These are phyloP conservation scores for Schizothorax lantsangensis DNA, from an alignment of 2,797 vertebrate genomes.

Conservation along the genomic window DNA sequence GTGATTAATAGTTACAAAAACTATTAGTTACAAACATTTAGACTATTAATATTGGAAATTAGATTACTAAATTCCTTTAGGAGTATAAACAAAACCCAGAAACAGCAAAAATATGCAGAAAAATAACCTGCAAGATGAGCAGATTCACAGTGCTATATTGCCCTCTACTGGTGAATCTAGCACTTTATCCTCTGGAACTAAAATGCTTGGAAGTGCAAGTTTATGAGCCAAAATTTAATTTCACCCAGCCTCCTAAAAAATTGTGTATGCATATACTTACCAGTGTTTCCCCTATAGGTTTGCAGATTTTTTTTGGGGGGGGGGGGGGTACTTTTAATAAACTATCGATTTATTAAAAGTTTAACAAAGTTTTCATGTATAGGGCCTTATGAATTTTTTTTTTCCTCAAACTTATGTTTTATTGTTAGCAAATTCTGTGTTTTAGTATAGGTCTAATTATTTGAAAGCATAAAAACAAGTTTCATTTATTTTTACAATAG, in stretches of 20 bases:
- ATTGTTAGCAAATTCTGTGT: too few species aligned
- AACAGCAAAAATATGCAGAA: not conserved
- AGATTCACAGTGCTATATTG: not conserved
- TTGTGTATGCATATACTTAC: not conserved
- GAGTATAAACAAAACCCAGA: not conserved
- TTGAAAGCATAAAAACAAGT: too few species aligned
- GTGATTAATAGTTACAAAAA: not conserved
- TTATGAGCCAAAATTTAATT: not conserved
- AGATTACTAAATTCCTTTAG: not conserved
- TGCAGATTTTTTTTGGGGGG: too few species aligned
- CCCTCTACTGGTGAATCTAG: not conserved
- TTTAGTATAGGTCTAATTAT: too few species aligned
- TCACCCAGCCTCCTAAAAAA: not conserved
- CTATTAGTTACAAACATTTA: not conserved
- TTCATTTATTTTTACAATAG: too few species aligned
- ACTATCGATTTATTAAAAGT: too few species aligned
- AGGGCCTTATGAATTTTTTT: too few species aligned
- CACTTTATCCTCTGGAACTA: too few species aligned
- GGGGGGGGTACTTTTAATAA: too few species aligned
- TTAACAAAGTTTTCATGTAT: too few species aligned
- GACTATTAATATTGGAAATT: not conserved
- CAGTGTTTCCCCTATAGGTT: too few species aligned
- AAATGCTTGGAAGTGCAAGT: not conserved
- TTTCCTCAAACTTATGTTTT: too few species aligned
- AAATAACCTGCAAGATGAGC: not conserved